Percentiles rank a stretch among this genome's conserved stretches.
Conservation (phyloP, 2,888 invertebrate species). For the Melitaea athalia region DNA sequence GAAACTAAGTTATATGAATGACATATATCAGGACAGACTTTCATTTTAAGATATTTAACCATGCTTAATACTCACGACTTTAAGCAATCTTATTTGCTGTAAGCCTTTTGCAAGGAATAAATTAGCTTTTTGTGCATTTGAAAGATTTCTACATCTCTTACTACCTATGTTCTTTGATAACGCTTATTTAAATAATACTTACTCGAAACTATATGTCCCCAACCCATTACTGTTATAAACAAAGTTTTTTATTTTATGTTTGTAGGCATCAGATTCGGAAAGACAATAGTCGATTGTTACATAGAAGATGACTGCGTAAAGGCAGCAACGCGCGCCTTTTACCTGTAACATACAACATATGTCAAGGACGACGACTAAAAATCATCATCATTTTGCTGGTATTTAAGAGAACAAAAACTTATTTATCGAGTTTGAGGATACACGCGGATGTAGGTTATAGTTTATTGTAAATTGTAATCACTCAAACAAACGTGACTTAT, state of each 20-base stretch:
- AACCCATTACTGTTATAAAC: slow-evolving; percentile 69
- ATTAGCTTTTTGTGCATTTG: neutral
- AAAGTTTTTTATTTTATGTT: slow-evolving; percentile 59
- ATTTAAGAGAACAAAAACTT: slow-evolving; percentile 36
- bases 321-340: slow-evolving; percentile 50
- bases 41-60: neutral
- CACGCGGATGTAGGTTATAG: slow-evolving; percentile 24
- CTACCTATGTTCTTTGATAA: too few species aligned
- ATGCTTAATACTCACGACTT: neutral
- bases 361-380: slow-evolving; percentile 59
- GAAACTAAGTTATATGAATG: neutral
- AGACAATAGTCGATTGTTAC: slow-evolving; percentile 46
- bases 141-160: neutral
- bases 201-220: slow-evolving; percentile 76
- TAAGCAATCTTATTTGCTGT: neutral
- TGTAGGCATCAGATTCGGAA: slow-evolving; percentile 49
- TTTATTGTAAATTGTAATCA: slow-evolving; percentile 10
- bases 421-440: neutral
- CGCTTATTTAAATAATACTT: slow-evolving; percentile 47
- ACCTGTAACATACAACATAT: slow-evolving; percentile 63
- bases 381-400: slow-evolving; percentile 39
- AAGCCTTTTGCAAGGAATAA: neutral
- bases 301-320: slow-evolving; percentile 47
- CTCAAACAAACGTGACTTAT: slow-evolving; percentile 17
- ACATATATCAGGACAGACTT: neutral